phyloP scores from a whole-genome alignment of 2,888 invertebrate genomes.

The Hydraecia micacea region DNA sequence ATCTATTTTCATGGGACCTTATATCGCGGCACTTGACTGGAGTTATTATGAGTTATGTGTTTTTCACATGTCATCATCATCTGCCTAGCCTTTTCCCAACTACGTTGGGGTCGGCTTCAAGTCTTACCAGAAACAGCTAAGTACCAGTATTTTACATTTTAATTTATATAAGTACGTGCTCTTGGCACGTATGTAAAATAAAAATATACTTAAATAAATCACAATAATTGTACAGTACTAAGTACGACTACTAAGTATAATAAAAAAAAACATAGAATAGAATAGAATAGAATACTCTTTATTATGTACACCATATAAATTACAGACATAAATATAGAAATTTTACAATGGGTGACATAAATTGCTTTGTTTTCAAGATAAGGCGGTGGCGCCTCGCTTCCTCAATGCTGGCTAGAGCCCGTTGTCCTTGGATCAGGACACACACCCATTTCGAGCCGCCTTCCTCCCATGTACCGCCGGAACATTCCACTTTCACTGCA shows the following conservation, averaged over 20 bases:
- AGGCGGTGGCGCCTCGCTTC: conserved; percentile 72
- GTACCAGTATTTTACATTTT: too few relatives aligned
- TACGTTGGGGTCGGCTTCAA: not conserved
- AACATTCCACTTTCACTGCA: conserved; percentile 85
- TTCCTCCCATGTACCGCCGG: conserved; percentile 83
- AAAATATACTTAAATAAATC: too few relatives aligned
- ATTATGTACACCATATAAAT: too few relatives aligned
- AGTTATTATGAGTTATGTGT: not conserved
- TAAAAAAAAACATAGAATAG: too few relatives aligned
- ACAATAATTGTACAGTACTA: not conserved
- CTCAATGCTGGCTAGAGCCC: conserved; percentile 75
- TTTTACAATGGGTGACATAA: too few relatives aligned
- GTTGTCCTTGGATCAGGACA: conserved; percentile 74
- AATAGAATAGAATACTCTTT: too few relatives aligned
- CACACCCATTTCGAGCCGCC: conserved; percentile 77
- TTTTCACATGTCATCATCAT: not conserved
- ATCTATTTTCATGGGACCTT: too few relatives aligned
- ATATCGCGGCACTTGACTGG: not conserved
- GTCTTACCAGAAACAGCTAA: not conserved
- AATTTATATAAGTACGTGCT: not conserved
- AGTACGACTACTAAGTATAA: too few relatives aligned
- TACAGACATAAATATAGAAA: too few relatives aligned
- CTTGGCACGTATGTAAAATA: not conserved
- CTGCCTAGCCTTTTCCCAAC: not conserved
- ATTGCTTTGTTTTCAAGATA: not conserved